phyloP scores from a whole-genome alignment of 1,140 invertebrate species.

The Micrasema minimum region DNA sequence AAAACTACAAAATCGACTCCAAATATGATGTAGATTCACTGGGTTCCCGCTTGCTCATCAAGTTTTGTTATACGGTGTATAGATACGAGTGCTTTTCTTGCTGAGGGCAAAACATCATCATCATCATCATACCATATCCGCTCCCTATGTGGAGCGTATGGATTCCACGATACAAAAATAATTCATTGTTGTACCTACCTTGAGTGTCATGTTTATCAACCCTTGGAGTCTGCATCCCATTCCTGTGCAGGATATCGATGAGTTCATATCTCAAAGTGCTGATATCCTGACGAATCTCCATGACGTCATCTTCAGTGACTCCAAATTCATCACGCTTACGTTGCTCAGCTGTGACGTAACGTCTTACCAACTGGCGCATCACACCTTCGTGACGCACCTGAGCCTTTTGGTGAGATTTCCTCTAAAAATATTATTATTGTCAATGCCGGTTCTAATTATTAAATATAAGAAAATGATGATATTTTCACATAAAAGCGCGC shows the following conservation, averaged over 20 bases:
- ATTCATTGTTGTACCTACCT: conserved; percentile 60
- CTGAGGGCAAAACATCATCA: too few species aligned
- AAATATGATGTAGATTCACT: too few species aligned
- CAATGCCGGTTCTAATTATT: too few species aligned
- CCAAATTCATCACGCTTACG: conserved; percentile 83
- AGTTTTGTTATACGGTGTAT: too few species aligned
- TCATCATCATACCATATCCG: too few species aligned
- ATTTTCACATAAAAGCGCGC: too few species aligned
- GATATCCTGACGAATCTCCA: conserved; percentile 96
- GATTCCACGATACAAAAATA: too few species aligned
- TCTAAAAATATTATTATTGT: conserved; percentile 69
- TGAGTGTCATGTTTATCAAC: conserved; percentile 72
- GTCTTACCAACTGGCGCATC: conserved; percentile 81
- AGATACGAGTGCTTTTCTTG: too few species aligned
- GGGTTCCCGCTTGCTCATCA: too few species aligned
- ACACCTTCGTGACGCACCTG: conserved; percentile 76
- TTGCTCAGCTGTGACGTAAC: conserved; percentile 88
- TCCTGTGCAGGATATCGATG: conserved; percentile 85
- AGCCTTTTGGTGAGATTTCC: conserved; percentile 77
- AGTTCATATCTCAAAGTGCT: conserved; percentile 86
- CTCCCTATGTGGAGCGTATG: too few species aligned
- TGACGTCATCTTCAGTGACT: conserved; percentile 95
- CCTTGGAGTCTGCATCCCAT: conserved; percentile 83
- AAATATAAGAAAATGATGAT: too few species aligned
- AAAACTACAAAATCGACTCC: too few species aligned